phyloP scores from a whole-genome alignment of 1,140 invertebrate species.

The Metopolophium dirhodum region DNA sequence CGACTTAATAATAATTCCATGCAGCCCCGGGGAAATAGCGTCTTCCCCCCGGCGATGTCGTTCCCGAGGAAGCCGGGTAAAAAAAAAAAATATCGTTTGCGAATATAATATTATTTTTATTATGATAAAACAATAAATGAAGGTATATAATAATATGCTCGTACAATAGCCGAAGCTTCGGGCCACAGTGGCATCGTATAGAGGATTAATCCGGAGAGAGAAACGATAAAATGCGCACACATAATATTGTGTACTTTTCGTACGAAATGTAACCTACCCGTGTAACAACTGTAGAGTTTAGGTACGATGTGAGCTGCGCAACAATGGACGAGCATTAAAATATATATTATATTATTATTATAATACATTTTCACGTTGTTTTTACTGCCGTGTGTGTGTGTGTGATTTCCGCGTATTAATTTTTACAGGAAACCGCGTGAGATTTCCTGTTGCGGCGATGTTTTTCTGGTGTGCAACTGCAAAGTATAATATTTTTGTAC shows the following conservation, averaged over 20 bases:
- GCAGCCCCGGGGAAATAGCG: neutral
- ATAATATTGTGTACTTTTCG: neutral
- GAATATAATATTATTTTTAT: neutral
- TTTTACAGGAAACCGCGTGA: neutral
- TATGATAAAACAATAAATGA: neutral
- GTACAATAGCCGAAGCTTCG: neutral
- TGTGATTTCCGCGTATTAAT: neutral
- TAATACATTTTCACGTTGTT: constrained; percentile 11
- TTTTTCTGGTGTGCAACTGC: neutral
- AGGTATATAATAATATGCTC: neutral
- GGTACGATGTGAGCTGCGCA: neutral
- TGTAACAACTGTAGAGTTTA: too few species aligned
- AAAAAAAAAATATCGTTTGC: neutral
- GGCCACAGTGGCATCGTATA: too few species aligned
- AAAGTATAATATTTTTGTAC: neutral
- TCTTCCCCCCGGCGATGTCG: neutral
- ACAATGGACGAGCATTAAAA: neutral
- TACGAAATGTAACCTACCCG: neutral
- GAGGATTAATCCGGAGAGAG: neutral
- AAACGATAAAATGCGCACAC: neutral
- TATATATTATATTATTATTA: too few species aligned
- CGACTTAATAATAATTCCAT: neutral
- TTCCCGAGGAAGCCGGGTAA: neutral
- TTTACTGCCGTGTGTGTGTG: neutral
- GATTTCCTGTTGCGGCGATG: constrained; percentile 2